Base-by-base conservation (phyloP, 2,797 vertebrate species). In the Hemitrygon akajei region DNA sequence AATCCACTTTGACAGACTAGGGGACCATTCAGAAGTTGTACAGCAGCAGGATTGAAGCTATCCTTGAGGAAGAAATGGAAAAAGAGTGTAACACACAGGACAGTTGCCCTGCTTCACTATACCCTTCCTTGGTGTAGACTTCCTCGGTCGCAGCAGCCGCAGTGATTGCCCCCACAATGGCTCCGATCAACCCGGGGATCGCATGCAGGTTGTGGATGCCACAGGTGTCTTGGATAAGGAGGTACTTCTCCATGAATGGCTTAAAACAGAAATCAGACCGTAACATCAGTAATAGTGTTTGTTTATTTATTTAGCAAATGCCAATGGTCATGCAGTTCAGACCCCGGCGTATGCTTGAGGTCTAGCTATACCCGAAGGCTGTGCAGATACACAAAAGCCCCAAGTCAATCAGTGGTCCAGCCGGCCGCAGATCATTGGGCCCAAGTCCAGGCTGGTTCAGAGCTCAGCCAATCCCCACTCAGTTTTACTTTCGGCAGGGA, bases 201-300 rank as follows among this genome's bases (percentile, higher is more conserved):
- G 97, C 99, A 0, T 99, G 99, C 76, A 99, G 97, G 94, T 99
- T 99, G 95, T 99, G 98, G 94, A 99, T 94, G 20, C 99, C 99
- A 3, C 99, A 99, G 0, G 99, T 99, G 93, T 99, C 99, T 95
- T 99, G 99, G 94, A 99, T 96, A 75, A 96, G 97, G 22, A 99
- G 81, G 79, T 94, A 94, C 77, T 97, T 97, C 94, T 98, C 98
- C 95, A 99, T 94, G 95, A 98, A 97, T 0, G 99, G 99, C 99
- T 99, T 94, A 63, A 11, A 94, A 30, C 40, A 95, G 89, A 89
- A 47, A 58, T 0, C 34, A 71, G 30, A 91, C 7, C 18, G 4
- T 34, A 6, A 34, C 40, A 76, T 7, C 91, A 47, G 0, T 7
- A 18, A n/a, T 16, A 47, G 56, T 10, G 22, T 84, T 84, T n/a